phyloP scores from a whole-genome alignment of 2,888 invertebrate genomes.

The Lithophane semibrunnea region DNA sequence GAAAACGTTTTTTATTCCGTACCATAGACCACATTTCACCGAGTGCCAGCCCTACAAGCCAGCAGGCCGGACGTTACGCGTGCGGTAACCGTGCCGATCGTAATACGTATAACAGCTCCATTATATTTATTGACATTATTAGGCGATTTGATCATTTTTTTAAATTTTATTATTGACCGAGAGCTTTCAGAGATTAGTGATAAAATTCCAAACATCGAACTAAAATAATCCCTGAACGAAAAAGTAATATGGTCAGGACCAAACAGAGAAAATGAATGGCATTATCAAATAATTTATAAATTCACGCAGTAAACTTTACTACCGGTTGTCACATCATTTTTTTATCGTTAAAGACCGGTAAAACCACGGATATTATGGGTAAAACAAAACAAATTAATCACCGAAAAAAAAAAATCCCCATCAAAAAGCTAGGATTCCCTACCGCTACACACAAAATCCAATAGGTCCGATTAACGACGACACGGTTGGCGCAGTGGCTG shows the following conservation, averaged over 20 bases:
- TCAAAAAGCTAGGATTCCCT: not conserved
- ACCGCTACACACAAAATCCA: not conserved
- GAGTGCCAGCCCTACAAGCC: conserved; percentile 73
- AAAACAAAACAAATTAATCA: not conserved
- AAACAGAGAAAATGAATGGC: not conserved
- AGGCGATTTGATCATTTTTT: not conserved
- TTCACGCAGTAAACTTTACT: not conserved
- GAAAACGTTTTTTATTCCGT: not conserved
- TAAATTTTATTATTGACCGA: not conserved
- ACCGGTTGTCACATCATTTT: not conserved
- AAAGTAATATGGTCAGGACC: not conserved
- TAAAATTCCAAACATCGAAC: not conserved
- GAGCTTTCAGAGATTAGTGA: not conserved
- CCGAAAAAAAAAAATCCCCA: too few relatives aligned
- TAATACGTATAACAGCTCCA: conserved; percentile 70
- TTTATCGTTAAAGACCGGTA: not conserved
- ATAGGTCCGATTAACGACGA: not conserved
- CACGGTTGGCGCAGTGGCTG: too few relatives aligned
- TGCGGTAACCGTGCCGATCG: conserved; percentile 76
- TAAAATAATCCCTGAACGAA: not conserved
- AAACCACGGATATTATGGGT: too few relatives aligned
- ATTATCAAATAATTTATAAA: not conserved
- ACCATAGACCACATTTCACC: conserved; percentile 69
- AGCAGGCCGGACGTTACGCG: conserved; percentile 75
- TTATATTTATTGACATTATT: conserved; percentile 71